Conservation (phyloP, 1,140 invertebrate species). For the Drosophila ananassae region DNA sequence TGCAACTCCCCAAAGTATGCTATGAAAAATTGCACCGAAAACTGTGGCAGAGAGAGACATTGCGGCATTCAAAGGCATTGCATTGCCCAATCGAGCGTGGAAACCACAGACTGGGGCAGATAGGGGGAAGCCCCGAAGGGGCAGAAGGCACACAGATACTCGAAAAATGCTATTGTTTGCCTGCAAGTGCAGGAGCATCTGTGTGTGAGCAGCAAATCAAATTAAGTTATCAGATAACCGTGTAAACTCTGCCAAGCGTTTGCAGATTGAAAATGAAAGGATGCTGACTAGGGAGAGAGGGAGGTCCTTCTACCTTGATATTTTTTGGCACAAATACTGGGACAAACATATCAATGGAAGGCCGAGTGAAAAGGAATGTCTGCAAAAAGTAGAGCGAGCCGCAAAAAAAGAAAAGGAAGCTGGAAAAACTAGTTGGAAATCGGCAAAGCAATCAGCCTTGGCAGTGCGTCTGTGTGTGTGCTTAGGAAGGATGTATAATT, state of each 20-base stretch:
- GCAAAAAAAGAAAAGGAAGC: constrained; percentile 19
- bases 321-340: constrained; percentile 26
- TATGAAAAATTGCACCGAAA: constrained; percentile 66
- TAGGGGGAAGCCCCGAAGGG: neutral
- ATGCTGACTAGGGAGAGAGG: neutral
- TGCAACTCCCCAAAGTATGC: constrained; percentile 59
- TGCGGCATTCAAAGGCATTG: constrained; percentile 10
- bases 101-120: constrained; percentile 48
- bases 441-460: constrained; percentile 44
- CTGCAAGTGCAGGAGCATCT: constrained; percentile 28
- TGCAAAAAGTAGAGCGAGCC: constrained; percentile 30
- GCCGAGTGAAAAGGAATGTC: constrained; percentile 30
- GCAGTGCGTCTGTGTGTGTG: constrained; percentile 1
- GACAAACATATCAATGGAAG: constrained; percentile 40
- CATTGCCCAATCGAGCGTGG: constrained; percentile 57
- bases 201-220: constrained; percentile 67
- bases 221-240: constrained; percentile 72
- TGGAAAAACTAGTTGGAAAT: constrained; percentile 18
- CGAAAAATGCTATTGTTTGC: constrained; percentile 40
- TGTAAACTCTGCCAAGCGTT: constrained; percentile 56
- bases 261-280: constrained; percentile 10
- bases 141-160: neutral
- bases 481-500: neutral
- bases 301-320: constrained; percentile 38
- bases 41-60: constrained; percentile 38